A percentile compares a stretch with the other conserved stretches of the same genome.
Evolutionary conservation across 2,113 vertebrate genomes (phyloP).

Genomic region (Solea solea): DNA sequence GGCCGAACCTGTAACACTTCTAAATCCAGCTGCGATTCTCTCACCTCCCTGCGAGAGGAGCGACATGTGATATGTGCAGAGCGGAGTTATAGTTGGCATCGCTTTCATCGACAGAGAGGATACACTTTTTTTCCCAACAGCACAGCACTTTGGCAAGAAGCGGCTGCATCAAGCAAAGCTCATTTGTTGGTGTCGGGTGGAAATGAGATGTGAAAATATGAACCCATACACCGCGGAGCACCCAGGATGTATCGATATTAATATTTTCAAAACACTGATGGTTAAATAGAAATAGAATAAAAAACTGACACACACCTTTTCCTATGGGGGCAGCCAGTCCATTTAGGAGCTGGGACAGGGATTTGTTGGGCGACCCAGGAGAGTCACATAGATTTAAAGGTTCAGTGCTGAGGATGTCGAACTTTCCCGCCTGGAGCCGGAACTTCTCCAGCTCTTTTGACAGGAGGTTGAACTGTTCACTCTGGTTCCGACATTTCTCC

Average conservation of each 20-base stretch:
- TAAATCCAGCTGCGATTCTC: slow-evolving; percentile 17
- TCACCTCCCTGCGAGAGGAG: background rate
- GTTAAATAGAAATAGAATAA: too few relatives aligned
- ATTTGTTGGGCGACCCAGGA: slow-evolving; percentile 83
- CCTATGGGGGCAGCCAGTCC: slow-evolving; percentile 88
- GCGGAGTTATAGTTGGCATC: background rate
- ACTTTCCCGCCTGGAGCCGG: slow-evolving; percentile 89
- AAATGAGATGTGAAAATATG: slow-evolving; percentile 2
- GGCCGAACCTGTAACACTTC: background rate
- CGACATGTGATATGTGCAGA: too few relatives aligned
- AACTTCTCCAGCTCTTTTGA: slow-evolving; percentile 93
- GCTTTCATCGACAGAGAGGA: background rate
- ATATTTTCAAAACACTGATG: too few relatives aligned
- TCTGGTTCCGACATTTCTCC: slow-evolving; percentile 94
- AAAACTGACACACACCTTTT: slow-evolving; percentile 83
- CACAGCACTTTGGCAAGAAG: background rate
- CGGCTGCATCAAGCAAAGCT: background rate
- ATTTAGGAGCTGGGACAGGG: slow-evolving; percentile 88
- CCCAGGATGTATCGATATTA: too few relatives aligned
- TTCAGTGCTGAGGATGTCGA: slow-evolving; percentile 87
- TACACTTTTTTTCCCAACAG: background rate
- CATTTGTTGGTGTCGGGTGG: background rate
- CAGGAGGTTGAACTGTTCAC: slow-evolving; percentile 96
- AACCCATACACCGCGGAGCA: too few relatives aligned
- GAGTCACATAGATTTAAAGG: slow-evolving; percentile 75